These are phyloP conservation scores for Ditula angustiorana DNA, from an alignment of 2,888 invertebrate species.

Conservation along the genomic window DNA sequence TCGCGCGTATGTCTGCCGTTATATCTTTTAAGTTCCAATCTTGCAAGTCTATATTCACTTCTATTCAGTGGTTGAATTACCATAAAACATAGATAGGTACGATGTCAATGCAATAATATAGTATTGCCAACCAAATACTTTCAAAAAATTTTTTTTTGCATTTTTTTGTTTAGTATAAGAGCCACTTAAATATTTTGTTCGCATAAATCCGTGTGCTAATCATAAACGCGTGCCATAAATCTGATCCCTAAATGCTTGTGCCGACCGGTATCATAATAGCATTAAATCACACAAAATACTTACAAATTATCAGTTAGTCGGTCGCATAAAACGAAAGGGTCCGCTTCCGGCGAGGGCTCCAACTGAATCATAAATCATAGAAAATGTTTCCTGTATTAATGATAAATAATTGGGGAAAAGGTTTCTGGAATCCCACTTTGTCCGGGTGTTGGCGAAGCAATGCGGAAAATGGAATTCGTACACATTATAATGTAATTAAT, in stretches of 20 bases:
- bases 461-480: neutral
- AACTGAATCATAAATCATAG: slow-evolving; percentile 14
- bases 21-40: too few relatives aligned
- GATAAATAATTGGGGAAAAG: slow-evolving; percentile 21
- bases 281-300: neutral
- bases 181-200: neutral
- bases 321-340: neutral
- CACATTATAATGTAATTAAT: too few relatives aligned
- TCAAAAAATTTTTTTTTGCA: too few relatives aligned
- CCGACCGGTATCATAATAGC: neutral
- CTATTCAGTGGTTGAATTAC: too few relatives aligned
- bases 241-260: neutral
- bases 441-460: neutral
- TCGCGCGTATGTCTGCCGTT: too few relatives aligned
- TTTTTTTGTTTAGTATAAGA: too few relatives aligned
- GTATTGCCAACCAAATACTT: too few relatives aligned
- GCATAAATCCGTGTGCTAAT: neutral
- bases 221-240: neutral
- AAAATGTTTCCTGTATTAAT: slow-evolving; percentile 19
- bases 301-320: slow-evolving; percentile 1
- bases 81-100: too few relatives aligned
- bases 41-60: too few relatives aligned
- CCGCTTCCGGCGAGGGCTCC: neutral
- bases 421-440: neutral
- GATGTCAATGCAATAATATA: too few relatives aligned